phyloP scores from a whole-genome alignment of 2,797 vertebrate genomes.

The Trachops cirrhosus region DNA sequence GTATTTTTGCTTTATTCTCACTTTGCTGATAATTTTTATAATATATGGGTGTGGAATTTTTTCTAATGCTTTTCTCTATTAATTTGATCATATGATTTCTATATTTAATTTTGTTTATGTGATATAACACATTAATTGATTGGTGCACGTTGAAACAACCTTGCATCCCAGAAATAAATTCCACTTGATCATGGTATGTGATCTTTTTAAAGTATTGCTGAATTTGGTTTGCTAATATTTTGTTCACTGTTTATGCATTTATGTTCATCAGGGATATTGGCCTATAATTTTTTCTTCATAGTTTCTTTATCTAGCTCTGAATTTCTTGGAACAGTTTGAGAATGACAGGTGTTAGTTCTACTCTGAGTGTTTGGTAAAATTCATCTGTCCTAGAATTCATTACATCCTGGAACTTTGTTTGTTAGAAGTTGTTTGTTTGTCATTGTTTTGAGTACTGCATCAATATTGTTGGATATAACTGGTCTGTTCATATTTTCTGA shows the following conservation, averaged over 20 bases:
- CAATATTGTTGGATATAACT: neutral
- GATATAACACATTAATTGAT: neutral
- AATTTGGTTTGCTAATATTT: neutral
- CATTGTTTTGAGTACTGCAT: neutral
- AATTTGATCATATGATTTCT: neutral
- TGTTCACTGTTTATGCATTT: neutral
- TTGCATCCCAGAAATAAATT: neutral
- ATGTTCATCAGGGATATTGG: neutral
- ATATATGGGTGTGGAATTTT: neutral
- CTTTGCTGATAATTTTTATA: neutral
- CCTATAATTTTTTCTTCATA: neutral
- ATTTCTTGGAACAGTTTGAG: neutral
- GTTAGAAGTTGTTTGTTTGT: neutral
- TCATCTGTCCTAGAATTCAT: neutral
- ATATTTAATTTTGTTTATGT: neutral
- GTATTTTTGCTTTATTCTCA: neutral
- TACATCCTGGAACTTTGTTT: neutral
- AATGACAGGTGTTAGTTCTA: neutral
- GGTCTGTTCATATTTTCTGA: neutral
- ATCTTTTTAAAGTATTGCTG: neutral
- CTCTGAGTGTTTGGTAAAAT: neutral
- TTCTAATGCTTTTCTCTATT: neutral
- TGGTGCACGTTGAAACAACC: neutral
- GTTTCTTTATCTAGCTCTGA: neutral
- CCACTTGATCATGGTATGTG: neutral